Conservation (phyloP, 2,113 vertebrate species). For the Ivindomyrus marchei region DNA sequence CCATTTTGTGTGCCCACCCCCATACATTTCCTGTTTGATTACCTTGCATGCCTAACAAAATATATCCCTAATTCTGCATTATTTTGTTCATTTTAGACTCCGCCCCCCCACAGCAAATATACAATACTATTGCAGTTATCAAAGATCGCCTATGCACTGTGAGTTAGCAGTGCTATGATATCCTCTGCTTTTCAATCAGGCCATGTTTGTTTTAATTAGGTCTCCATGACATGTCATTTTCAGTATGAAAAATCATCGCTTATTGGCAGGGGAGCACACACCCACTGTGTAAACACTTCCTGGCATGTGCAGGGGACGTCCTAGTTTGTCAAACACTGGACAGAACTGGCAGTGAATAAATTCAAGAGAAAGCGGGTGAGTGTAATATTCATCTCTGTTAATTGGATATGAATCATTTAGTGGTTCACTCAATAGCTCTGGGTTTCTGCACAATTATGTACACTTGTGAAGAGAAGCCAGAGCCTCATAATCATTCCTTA, state of each 20-base stretch:
- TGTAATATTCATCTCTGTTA: not conserved
- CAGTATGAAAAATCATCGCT: not conserved
- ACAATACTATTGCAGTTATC: not conserved
- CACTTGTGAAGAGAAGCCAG: not conserved
- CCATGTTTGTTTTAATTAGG: not conserved
- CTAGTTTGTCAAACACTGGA: not conserved
- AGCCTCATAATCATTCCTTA: not conserved
- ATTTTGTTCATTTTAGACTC: not conserved
- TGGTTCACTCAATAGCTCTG: not conserved
- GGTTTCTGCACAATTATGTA: not conserved
- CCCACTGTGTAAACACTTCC: not conserved
- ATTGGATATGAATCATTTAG: not conserved
- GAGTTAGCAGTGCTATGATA: not conserved
- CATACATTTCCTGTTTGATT: not conserved
- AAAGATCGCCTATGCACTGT: not conserved
- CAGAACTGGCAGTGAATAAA: not conserved
- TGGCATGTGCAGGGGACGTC: not conserved
- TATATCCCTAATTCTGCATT: not conserved
- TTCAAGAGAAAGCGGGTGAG: not conserved
- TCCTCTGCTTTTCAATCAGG: not conserved
- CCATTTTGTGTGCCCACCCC: too few relatives aligned
- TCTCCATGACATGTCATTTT: not conserved
- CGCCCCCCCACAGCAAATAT: not conserved
- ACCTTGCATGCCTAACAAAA: not conserved
- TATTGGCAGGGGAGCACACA: not conserved